Evolutionary conservation across 1,140 invertebrate genomes (phyloP).

Genomic region (Hyles euphorbiae): DNA sequence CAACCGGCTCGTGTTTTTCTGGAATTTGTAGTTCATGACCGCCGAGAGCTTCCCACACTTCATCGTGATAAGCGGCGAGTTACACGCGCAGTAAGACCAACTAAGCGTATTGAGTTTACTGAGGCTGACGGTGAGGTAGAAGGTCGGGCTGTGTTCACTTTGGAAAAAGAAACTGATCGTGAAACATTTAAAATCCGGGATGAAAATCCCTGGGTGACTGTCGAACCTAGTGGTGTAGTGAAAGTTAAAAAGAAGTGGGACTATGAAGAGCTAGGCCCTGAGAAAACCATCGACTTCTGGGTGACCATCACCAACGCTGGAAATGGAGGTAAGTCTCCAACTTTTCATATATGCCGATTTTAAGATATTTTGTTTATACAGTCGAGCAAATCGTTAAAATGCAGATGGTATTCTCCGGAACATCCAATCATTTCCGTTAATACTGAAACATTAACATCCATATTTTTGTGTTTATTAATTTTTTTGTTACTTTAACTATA

Average conservation of each 20-base stretch:
- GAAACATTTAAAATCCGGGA: conserved; percentile 96
- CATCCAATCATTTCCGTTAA: too few relatives aligned
- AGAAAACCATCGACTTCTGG: conserved; percentile 98
- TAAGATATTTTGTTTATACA: too few relatives aligned
- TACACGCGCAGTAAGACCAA: conserved; percentile 91
- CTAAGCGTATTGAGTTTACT: conserved; percentile 93
- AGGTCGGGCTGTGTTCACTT: conserved; percentile 90
- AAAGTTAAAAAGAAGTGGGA: conserved; percentile 97
- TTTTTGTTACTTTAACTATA: too few relatives aligned
- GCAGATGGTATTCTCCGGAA: too few relatives aligned
- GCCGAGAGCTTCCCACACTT: conserved; percentile 76
- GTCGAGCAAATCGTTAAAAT: too few relatives aligned
- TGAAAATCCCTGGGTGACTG: conserved; percentile 95
- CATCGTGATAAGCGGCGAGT: conserved; percentile 88
- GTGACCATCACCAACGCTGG: conserved; percentile 94
- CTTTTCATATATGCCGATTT: not conserved
- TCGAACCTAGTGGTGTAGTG: conserved; percentile 93
- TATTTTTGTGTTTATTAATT: too few relatives aligned
- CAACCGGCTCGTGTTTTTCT: conserved; percentile 84
- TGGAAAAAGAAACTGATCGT: conserved; percentile 93
- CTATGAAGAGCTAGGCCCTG: conserved; percentile 95
- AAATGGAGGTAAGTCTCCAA: conserved; percentile 83
- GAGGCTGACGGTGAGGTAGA: conserved; percentile 93
- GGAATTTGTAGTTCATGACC: conserved; percentile 81
- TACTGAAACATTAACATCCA: too few relatives aligned